Evolutionary conservation across 2,113 vertebrate genomes (phyloP).

Genomic region (Gopherus evgoodei): DNA sequence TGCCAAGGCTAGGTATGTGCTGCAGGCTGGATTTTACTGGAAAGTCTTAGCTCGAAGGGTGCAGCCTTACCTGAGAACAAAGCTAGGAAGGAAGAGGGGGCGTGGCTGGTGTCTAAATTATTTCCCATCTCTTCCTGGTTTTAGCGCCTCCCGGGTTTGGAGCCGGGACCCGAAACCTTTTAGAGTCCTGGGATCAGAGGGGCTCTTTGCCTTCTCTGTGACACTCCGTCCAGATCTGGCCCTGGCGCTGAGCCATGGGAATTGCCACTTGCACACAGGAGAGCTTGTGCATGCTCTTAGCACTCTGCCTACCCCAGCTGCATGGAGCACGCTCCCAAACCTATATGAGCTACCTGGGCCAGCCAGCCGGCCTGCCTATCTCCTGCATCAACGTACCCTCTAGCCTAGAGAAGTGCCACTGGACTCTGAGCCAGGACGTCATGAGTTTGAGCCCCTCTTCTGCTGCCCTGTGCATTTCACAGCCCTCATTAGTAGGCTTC

Average conservation of each 20-base stretch:
- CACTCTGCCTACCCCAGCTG: background rate
- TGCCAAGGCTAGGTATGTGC: background rate
- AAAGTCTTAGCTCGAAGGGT: background rate
- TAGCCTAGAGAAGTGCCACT: background rate
- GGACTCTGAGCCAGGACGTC: background rate
- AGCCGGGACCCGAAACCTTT: background rate
- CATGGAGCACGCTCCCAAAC: background rate
- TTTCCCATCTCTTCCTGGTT: background rate
- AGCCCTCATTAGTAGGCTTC: background rate
- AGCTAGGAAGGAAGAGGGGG: background rate
- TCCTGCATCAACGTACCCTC: background rate
- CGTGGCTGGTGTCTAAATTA: background rate
- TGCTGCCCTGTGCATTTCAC: background rate
- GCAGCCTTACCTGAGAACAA: background rate
- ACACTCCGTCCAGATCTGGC: background rate
- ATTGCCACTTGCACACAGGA: background rate
- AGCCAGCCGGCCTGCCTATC: background rate
- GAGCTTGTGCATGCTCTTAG: background rate
- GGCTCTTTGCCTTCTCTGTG: background rate
- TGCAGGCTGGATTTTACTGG: background rate
- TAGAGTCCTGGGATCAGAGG: background rate
- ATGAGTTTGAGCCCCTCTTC: background rate
- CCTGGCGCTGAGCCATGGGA: background rate
- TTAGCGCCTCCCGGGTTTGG: background rate
- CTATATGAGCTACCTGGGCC: background rate